Base-by-base conservation (phyloP, 2,888 invertebrate species). In the Melanotus villosus region DNA sequence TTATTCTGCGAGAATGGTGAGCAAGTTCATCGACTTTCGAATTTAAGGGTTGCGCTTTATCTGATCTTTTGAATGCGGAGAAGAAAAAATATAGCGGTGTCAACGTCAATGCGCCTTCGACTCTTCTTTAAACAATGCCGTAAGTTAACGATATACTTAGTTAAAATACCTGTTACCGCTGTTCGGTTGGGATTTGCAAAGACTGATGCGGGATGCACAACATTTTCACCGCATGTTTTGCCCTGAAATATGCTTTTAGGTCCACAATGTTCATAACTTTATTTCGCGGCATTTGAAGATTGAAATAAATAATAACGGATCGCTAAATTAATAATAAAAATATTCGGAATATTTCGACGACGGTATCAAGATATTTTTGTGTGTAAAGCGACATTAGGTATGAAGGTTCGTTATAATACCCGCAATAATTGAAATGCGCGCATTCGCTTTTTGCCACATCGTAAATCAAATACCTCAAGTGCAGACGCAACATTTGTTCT, bases 91-190 rank as follows among this genome's bases (percentile, higher is more conserved):
- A 81, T 78, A 73, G 78, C 79, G 77, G 78, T 80, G 82, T 82
- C 82, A 82, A 79, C 79, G 74, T 72, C 75, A 72, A 76, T 77
- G 75, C 77, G 77, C 78, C 77, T 72, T 72, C 77, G 72, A 73
- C 75, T 75, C 74, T 76, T 65, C 63, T 63, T 73, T 73, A 78
- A 80, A 82, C 83, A 83, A 82, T 82, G 83, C 80, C 77, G 79
- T 80, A 79, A 80, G 77, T 81, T 82, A 81, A 81, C 81, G 81
- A 82, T 80, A 80, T 81, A 81, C 81, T 81, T 80, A 80, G 81
- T 80, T 81, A 80, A 80, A 80, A 80, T 80, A 80, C 79, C 79
- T 77, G 78, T 77, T 77, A 59, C 71, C 69, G 70, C 66, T 65
- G 60, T 65, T 59, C 58, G 47, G 64, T 65, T 66, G 59, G 65